A percentile compares a stretch with the other conserved stretches of the same genome.
These are phyloP conservation scores for Falco cherrug DNA, from an alignment of 2,797 vertebrate species.

Conservation along the genomic window DNA sequence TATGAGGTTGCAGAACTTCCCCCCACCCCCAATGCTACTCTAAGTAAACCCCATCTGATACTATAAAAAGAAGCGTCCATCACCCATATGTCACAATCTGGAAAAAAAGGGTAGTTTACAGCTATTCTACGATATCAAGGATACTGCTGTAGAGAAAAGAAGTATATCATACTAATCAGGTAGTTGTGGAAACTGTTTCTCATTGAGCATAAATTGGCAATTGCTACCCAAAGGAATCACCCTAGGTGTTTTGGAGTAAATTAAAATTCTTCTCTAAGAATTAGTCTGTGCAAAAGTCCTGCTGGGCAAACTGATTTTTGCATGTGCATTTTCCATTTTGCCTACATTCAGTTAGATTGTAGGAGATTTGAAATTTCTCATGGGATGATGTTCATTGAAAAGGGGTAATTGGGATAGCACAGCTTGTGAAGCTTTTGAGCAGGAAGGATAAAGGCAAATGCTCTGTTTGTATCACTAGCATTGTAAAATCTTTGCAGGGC, in stretches of 20 bases:
- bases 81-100: not conserved
- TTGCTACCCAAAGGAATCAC: not conserved
- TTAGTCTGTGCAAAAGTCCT: not conserved
- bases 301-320: slow-evolving; percentile 4
- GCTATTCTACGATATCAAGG: not conserved
- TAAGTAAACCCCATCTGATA: not conserved
- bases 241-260: not conserved
- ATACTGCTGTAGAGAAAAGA: not conserved
- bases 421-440: slow-evolving; percentile 6
- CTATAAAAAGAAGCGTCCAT: not conserved
- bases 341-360: not conserved
- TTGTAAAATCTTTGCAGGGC: not conserved
- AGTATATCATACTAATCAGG: not conserved
- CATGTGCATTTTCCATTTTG: slow-evolving; percentile 1
- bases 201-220: not conserved
- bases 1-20: not conserved
- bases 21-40: not conserved
- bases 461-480: not conserved
- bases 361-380: slow-evolving; percentile 6
- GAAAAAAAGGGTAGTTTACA: not conserved
- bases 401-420: slow-evolving; percentile 20
- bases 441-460: slow-evolving; percentile 2
- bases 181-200: not conserved
- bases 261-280: slow-evolving; percentile 8
- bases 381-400: not conserved